These are phyloP conservation scores for Melanotaenia nigrans DNA, from an alignment of 2,797 vertebrate genomes.

Conservation along the genomic window DNA sequence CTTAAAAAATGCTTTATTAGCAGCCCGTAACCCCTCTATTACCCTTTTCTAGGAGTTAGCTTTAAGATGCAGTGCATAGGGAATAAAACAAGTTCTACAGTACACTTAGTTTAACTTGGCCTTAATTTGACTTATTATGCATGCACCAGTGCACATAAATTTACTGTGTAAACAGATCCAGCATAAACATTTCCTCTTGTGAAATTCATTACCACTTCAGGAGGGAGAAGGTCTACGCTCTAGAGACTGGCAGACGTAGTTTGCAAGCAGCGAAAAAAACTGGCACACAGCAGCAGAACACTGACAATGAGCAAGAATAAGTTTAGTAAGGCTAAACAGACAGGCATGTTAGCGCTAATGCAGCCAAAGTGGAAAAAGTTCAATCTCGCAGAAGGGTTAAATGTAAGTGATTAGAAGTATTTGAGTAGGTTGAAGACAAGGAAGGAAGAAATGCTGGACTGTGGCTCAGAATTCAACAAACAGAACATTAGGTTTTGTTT, in stretches of 20 bases:
- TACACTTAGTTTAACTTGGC: slow-evolving; percentile 52
- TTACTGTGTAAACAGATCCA: slow-evolving; percentile 70
- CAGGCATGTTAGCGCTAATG: slow-evolving; percentile 73
- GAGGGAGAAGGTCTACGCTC: slow-evolving; percentile 61
- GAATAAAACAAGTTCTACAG: slow-evolving; percentile 49
- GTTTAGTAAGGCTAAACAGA: slow-evolving; percentile 86
- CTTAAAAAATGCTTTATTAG: slow-evolving; percentile 9
- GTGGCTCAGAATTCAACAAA: slow-evolving; percentile 27
- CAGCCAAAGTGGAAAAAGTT: slow-evolving; percentile 49
- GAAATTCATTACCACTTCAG: slow-evolving; percentile 78
- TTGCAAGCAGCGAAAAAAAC: slow-evolving; percentile 60
- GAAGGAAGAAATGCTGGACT: slow-evolving; percentile 26
- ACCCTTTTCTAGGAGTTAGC: background rate
- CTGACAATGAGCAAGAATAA: slow-evolving; percentile 69
- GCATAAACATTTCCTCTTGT: slow-evolving; percentile 68
- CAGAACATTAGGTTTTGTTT: background rate
- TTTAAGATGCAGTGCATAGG: slow-evolving; percentile 26
- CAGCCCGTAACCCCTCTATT: slow-evolving; percentile 12
- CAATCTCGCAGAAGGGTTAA: slow-evolving; percentile 37
- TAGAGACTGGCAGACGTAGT: slow-evolving; percentile 63
- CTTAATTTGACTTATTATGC: slow-evolving; percentile 66
- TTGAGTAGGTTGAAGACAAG: slow-evolving; percentile 10
- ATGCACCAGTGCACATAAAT: slow-evolving; percentile 72
- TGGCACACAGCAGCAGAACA: slow-evolving; percentile 66
- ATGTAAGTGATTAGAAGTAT: slow-evolving; percentile 22